Conservation (phyloP, 2,888 invertebrate species). For the Calameuta filiformis region DNA sequence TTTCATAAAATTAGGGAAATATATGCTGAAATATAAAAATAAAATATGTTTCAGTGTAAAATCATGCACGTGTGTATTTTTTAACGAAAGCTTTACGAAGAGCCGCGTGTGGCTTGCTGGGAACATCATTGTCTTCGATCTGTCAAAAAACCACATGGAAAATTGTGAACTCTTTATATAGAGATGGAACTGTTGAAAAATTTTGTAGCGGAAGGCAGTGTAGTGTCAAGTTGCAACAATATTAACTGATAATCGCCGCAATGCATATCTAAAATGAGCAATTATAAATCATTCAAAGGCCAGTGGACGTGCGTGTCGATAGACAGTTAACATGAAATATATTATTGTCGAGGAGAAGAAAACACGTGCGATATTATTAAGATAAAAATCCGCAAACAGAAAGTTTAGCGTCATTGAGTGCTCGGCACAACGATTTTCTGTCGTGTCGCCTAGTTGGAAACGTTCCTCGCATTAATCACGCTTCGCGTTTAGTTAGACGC, state of each 20-base stretch:
- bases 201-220: background rate
- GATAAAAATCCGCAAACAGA: constrained; percentile 52
- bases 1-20: too few relatives aligned
- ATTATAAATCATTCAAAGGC: constrained; percentile 56
- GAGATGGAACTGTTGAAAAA: background rate
- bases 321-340: constrained; percentile 46
- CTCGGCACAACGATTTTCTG: constrained; percentile 40
- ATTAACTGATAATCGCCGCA: constrained; percentile 39
- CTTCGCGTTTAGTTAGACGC: constrained; percentile 31
- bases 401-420: constrained; percentile 49
- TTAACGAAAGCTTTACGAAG: background rate
- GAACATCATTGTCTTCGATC: background rate
- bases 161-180: background rate
- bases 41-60: too few relatives aligned
- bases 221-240: background rate
- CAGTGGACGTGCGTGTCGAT: constrained; percentile 49
- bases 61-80: background rate
- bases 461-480: background rate
- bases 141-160: background rate
- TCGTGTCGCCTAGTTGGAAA: constrained; percentile 15
- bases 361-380: constrained; percentile 43
- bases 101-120: background rate
- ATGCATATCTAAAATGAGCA: constrained; percentile 54
- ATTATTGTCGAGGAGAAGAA: constrained; percentile 31
- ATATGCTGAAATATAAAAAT: too few relatives aligned